These are phyloP conservation scores for Heterotilapia buettikoferi DNA, from an alignment of 2,113 vertebrate species.

Conservation along the genomic window DNA sequence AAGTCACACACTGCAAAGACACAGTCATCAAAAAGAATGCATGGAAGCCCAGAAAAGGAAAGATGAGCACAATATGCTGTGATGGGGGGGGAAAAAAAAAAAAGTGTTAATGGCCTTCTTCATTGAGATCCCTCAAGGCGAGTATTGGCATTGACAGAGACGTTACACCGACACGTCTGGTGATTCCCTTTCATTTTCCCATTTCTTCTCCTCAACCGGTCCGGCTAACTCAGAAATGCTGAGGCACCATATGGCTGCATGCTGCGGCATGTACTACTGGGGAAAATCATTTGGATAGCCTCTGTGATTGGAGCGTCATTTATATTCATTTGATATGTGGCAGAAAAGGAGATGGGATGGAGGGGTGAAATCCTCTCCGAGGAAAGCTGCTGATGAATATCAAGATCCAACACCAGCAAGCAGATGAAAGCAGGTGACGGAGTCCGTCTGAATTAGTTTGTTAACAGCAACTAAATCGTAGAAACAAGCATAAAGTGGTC, in stretches of 20 bases:
- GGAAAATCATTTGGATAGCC: slow-evolving; percentile 3
- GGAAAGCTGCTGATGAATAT: not conserved
- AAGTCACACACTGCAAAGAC: not conserved
- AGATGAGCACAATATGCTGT: not conserved
- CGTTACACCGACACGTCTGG: not conserved
- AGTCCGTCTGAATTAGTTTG: fast-evolving
- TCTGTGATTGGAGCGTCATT: not conserved
- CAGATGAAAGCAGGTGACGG: not conserved
- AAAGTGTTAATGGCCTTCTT: not conserved
- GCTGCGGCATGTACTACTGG: not conserved
- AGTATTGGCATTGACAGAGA: not conserved
- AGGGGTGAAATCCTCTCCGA: not conserved
- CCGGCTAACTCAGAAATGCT: not conserved
- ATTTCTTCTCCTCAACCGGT: not conserved
- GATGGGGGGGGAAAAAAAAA: fast-evolving
- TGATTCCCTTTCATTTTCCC: not conserved
- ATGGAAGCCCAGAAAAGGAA: not conserved
- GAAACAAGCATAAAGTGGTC: not conserved
- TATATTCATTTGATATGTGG: not conserved
- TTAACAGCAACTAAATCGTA: not conserved
- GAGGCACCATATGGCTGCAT: slow-evolving; percentile 9
- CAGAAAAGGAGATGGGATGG: not conserved
- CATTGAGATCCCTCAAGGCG: not conserved
- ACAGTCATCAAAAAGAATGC: not conserved
- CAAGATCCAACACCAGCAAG: not conserved